Evolutionary conservation across 1,140 invertebrate genomes (phyloP), one percentile per base, ranked within the genome.

Genomic region (Asobara japonica): DNA sequence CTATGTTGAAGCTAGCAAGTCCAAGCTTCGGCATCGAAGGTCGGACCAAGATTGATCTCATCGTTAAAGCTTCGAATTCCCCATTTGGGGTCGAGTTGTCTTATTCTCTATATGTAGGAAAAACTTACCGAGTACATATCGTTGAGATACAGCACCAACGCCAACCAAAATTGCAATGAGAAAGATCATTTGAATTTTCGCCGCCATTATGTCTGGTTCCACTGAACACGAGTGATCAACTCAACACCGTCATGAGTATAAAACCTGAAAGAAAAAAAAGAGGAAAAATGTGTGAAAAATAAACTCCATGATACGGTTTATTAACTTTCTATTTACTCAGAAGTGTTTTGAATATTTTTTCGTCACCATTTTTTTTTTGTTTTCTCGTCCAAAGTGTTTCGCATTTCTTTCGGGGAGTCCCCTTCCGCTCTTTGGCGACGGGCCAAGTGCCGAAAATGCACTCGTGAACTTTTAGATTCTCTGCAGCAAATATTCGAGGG

Each of bases 81-180:
- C n/a, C n/a, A n/a, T n/a, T n/a, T n/a, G n/a, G n/a, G n/a, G n/a
- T n/a, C n/a, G n/a, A n/a, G n/a, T n/a, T n/a, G n/a, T n/a, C n/a
- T n/a, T n/a, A n/a, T n/a, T n/a, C n/a, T n/a, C n/a, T n/a, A n/a
- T n/a, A n/a, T n/a, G n/a, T n/a, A n/a, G 11, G 3, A 1, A 18
- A 30, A 56, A 25, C 79, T 85, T 61, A 86, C 84, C 84, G 36
- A 86, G 80, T 73, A 85, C 67, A 11, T 69, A 5, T 68, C 79
- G 74, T 64, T n/a, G n/a, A n/a, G 71, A 10, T 66, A 65, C 8
- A 67, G 60, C 56, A 65, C 75, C 70, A 82, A 65, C 18, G 65
- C 56, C 69, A 83, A 70, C 65, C 61, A 81, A 73, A 30, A 74
- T 72, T 61, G 84, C 71, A 62, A 84, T 74, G 22, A 85, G 60